These are phyloP conservation scores for Macrobrachium rosenbergii DNA, from an alignment of 1,140 invertebrate genomes.

Conservation along the genomic window DNA sequence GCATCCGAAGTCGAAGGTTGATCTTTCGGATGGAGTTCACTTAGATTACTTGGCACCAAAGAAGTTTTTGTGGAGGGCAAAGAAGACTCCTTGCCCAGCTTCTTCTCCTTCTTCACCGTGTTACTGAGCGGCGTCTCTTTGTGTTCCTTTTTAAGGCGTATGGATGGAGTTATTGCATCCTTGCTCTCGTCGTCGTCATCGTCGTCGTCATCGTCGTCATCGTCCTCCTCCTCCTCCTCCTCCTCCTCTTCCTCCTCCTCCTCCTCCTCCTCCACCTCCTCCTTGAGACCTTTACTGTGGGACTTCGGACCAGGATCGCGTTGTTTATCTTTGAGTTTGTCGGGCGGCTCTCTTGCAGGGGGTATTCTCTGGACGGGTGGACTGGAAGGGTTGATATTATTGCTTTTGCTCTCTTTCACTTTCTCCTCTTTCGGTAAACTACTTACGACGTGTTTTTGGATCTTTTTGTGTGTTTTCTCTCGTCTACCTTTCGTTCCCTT, in stretches of 20 bases:
- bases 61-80: background rate
- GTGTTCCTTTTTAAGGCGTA: background rate
- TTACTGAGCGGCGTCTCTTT: background rate
- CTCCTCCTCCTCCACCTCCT: background rate
- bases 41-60: background rate
- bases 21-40: background rate
- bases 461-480: conserved; percentile 39
- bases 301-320: background rate
- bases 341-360: conserved; percentile 26
- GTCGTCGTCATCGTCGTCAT: too few species aligned
- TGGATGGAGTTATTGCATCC: background rate
- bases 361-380: background rate
- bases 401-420: conserved; percentile 3
- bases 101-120: background rate
- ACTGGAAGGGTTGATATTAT: conserved; percentile 22
- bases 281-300: background rate
- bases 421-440: background rate
- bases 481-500: conserved; percentile 34
- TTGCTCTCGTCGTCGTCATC: background rate
- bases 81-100: background rate
- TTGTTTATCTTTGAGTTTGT: conserved; percentile 13
- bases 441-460: conserved; percentile 10
- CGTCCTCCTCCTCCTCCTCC: background rate
- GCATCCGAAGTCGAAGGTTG: conserved; percentile 11
- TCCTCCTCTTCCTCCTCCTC: background rate